Conservation (phyloP, 2,888 invertebrate species). For the Sinotaia quadrata region DNA sequence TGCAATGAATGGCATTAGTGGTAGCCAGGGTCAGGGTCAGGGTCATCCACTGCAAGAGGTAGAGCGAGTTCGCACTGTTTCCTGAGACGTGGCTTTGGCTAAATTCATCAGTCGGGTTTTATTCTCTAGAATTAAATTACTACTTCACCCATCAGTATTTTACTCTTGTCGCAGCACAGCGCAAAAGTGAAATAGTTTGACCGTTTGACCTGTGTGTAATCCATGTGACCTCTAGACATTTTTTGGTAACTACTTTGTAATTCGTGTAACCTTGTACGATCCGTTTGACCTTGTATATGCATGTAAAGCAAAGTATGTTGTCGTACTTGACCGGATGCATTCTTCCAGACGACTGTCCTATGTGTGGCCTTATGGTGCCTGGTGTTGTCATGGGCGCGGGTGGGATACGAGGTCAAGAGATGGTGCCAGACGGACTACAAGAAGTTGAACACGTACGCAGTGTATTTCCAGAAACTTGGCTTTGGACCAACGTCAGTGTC, state of each 20-base stretch:
- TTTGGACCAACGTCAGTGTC: conserved; percentile 78
- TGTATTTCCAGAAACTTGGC: conserved; percentile 83
- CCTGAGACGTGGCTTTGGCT: conserved; percentile 46
- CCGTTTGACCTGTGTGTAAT: no score
- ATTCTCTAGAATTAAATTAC: background rate
- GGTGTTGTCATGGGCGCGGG: background rate
- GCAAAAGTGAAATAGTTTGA: no score
- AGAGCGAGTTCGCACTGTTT: conserved; percentile 33
- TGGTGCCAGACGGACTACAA: background rate
- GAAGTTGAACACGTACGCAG: conserved; percentile 74
- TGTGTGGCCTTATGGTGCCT: background rate
- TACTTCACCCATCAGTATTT: no score
- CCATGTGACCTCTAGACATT: no score
- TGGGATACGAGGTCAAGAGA: background rate
- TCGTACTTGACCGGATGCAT: no score
- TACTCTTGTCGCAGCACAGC: no score
- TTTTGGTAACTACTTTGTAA: no score
- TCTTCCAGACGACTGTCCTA: conserved; percentile 13
- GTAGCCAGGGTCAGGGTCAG: background rate
- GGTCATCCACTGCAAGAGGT: conserved; percentile 31
- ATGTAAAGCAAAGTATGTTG: no score
- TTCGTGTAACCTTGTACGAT: no score
- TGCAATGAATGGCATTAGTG: background rate
- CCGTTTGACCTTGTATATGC: no score
- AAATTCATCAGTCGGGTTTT: conserved; percentile 34